phyloP scores from a whole-genome alignment of 2,797 vertebrate species.

The Myotis daubentonii region DNA sequence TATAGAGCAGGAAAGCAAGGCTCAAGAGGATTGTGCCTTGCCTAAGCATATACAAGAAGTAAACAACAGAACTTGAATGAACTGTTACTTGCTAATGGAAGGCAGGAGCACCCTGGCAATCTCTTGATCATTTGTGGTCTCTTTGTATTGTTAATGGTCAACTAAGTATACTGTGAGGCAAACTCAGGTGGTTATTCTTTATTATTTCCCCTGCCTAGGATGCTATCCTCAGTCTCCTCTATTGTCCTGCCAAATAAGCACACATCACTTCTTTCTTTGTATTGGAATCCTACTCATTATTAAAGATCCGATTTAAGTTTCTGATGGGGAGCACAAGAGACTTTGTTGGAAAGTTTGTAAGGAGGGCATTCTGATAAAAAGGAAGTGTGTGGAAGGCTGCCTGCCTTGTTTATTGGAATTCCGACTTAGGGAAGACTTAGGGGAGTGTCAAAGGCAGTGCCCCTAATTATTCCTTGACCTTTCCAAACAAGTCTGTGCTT shows the following conservation, averaged over 20 bases:
- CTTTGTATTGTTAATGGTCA: slow-evolving; percentile 32
- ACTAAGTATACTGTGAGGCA: not conserved
- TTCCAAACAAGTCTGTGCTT: no score
- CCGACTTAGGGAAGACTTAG: no score
- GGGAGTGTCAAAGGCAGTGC: no score
- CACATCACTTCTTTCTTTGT: slow-evolving; percentile 41
- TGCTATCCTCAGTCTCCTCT: not conserved
- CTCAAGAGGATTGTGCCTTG: not conserved
- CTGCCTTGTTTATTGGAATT: no score
- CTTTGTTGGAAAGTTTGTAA: no score
- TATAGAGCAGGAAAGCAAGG: slow-evolving; percentile 24
- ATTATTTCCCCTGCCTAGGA: not conserved
- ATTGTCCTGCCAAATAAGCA: not conserved
- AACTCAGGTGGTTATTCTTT: not conserved
- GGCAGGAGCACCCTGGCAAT: not conserved
- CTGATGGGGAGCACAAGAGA: no score
- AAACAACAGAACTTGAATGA: slow-evolving; percentile 34
- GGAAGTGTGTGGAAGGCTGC: no score
- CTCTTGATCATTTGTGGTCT: slow-evolving; percentile 20
- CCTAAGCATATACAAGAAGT: not conserved
- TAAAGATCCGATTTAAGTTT: slow-evolving; percentile 31
- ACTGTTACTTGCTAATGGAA: slow-evolving; percentile 23
- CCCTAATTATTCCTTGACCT: no score
- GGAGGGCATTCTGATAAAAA: no score
- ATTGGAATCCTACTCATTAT: slow-evolving; percentile 15